Conservation (phyloP, 1,140 invertebrate species). For the Heterodera schachtii region DNA sequence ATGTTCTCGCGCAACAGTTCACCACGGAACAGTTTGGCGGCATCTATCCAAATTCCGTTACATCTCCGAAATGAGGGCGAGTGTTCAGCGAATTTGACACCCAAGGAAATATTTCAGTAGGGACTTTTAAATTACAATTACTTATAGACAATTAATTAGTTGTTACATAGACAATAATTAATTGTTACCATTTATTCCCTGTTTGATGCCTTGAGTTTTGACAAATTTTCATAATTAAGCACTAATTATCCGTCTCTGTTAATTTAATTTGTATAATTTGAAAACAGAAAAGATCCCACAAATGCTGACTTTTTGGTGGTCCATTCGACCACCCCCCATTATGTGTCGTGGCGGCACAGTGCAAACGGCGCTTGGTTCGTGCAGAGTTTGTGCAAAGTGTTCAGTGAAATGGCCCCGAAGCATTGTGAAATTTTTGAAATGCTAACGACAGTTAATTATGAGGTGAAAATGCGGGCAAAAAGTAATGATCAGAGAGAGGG, state of each 20-base stretch:
- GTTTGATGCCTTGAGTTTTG: neutral
- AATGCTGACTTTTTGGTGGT: slow-evolving; percentile 73
- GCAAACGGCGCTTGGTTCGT: slow-evolving; percentile 74
- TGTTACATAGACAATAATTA: too few relatives aligned
- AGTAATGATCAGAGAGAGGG: too few relatives aligned
- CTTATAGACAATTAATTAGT: too few relatives aligned
- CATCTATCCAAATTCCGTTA: neutral
- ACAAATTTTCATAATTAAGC: neutral
- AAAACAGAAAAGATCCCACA: slow-evolving; percentile 23
- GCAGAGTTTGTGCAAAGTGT: slow-evolving; percentile 26
- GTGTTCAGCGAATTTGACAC: neutral
- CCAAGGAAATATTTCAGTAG: too few relatives aligned
- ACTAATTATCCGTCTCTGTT: too few relatives aligned
- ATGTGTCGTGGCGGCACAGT: slow-evolving; percentile 73
- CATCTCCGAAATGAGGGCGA: neutral
- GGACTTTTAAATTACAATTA: too few relatives aligned
- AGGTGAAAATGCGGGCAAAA: too few relatives aligned
- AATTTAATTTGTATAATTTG: neutral
- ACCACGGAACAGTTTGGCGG: neutral
- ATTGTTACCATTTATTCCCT: too few relatives aligned
- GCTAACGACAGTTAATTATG: too few relatives aligned
- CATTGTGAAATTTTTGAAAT: too few relatives aligned
- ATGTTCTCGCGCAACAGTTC: neutral
- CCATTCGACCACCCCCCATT: slow-evolving; percentile 73
- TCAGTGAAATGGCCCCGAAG: slow-evolving; percentile 7